Conservation (phyloP, 2,888 invertebrate genomes). For the Odontomyia ornata region DNA sequence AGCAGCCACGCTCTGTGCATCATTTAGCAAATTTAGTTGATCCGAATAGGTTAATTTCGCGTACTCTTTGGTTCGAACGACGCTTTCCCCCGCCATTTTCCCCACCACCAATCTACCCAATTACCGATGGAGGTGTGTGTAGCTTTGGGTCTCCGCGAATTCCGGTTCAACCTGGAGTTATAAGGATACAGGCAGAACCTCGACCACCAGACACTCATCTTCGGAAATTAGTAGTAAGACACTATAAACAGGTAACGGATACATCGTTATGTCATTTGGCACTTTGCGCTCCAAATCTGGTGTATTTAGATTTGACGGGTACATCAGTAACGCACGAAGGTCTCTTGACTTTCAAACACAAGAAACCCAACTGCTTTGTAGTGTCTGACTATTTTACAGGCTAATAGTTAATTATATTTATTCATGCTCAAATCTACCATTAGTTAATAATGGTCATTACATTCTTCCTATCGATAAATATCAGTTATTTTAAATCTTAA, state of each 20-base stretch:
- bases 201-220: constrained; percentile 65
- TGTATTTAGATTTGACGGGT: constrained; percentile 72
- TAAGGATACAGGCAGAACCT: constrained; percentile 62
- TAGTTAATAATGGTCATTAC: background rate
- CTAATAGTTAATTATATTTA: constrained; percentile 9
- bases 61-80: constrained; percentile 48
- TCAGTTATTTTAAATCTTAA: background rate
- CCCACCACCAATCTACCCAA: constrained; percentile 48
- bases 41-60: constrained; percentile 44
- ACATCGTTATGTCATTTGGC: constrained; percentile 70
- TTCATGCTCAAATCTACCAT: background rate
- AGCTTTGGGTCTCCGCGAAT: constrained; percentile 60
- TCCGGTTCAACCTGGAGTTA: constrained; percentile 60
- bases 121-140: constrained; percentile 62
- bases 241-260: constrained; percentile 72
- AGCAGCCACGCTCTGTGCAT: background rate
- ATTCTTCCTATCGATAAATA: background rate
- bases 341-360: constrained; percentile 69
- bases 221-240: constrained; percentile 67
- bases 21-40: background rate
- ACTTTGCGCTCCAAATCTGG: constrained; percentile 69
- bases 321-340: constrained; percentile 72
- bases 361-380: constrained; percentile 70
- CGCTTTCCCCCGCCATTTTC: constrained; percentile 46
- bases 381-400: constrained; percentile 58